These are phyloP conservation scores for Riparia riparia DNA, from an alignment of 2,113 vertebrate species.

Conservation along the genomic window DNA sequence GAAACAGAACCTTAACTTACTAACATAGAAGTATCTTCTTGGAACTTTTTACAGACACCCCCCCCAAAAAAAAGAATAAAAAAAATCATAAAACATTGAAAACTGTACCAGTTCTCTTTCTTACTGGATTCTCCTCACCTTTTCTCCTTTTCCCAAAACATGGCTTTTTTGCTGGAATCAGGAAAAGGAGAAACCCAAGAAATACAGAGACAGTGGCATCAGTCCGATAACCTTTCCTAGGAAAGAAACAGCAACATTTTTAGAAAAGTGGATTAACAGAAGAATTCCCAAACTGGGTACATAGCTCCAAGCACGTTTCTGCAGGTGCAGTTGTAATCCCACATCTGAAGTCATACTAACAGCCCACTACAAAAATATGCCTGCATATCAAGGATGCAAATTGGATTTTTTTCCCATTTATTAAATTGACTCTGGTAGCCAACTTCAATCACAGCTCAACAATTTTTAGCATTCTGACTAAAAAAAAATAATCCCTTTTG, in stretches of 20 bases:
- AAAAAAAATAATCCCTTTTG: not conserved
- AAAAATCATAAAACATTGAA: not conserved
- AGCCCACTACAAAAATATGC: not conserved
- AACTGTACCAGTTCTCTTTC: not conserved
- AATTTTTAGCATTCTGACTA: not conserved
- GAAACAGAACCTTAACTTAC: not conserved
- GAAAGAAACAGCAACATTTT: not conserved
- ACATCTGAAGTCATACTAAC: not conserved
- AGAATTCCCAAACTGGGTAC: not conserved
- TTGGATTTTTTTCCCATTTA: not conserved
- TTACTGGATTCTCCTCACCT: constrained; percentile 69
- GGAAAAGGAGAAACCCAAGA: constrained; percentile 96
- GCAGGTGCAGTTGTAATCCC: not conserved
- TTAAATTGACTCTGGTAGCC: not conserved
- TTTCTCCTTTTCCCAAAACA: constrained; percentile 73
- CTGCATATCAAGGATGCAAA: not conserved
- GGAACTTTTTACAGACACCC: not conserved
- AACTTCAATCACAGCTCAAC: not conserved
- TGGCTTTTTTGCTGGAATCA: constrained; percentile 91
- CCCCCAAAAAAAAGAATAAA: not conserved
- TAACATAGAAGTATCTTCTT: not conserved
- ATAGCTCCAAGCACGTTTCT: not conserved
- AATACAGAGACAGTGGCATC: constrained; percentile 97
- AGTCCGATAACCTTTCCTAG: constrained; percentile 94
- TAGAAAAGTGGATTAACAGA: not conserved